Conservation (phyloP, 2,888 invertebrate species). For the Therioaphis trifolii region DNA sequence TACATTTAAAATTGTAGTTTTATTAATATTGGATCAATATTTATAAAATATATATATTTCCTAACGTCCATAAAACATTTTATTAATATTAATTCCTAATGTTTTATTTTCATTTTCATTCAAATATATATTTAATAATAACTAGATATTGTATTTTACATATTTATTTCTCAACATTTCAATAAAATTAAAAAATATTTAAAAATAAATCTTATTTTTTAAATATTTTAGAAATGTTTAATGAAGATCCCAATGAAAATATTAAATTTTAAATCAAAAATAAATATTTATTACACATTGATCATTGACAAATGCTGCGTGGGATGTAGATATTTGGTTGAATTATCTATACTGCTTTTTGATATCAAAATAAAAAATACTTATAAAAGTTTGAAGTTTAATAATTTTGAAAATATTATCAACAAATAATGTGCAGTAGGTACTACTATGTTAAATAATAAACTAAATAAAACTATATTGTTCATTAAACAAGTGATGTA, state of each 20-base stretch:
- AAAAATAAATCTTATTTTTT: neutral
- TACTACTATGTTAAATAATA: too few relatives aligned
- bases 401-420: too few relatives aligned
- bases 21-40: neutral
- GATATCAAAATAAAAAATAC: too few relatives aligned
- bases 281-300: neutral
- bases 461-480: too few relatives aligned
- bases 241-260: neutral
- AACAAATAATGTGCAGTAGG: too few relatives aligned
- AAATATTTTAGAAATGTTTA: neutral
- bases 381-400: too few relatives aligned
- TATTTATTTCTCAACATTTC: neutral
- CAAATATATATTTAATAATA: conserved; percentile 4
- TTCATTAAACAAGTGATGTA: too few relatives aligned
- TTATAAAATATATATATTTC: conserved; percentile 1
- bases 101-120: conserved; percentile 2
- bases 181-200: conserved; percentile 4
- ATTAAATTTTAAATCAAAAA: neutral
- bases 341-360: too few relatives aligned
- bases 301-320: conserved; percentile 8
- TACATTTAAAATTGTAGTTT: neutral
- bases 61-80: neutral
- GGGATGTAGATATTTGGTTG: too few relatives aligned
- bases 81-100: neutral
- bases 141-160: neutral